phyloP scores from a whole-genome alignment of 2,888 invertebrate species.

The Pedicia rivosa region DNA sequence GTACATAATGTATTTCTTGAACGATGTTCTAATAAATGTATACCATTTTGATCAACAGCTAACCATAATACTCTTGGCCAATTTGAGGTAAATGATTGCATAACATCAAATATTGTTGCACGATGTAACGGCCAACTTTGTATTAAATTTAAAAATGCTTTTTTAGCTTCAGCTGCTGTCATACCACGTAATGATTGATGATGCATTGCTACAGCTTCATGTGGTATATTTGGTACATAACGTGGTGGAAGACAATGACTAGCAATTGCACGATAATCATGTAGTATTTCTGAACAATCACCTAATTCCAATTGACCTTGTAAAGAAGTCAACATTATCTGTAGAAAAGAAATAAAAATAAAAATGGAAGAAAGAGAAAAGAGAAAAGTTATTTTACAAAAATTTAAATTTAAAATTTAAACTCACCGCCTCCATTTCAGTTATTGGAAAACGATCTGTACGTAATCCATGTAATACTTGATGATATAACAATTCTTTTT shows the following conservation, averaged over 20 bases:
- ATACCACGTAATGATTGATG: constrained; percentile 83
- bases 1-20: constrained; percentile 79
- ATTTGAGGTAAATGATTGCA: constrained; percentile 92
- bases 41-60: constrained; percentile 82
- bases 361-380: too few species aligned
- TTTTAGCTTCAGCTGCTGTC: constrained; percentile 73
- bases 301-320: constrained; percentile 87
- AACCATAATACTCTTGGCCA: constrained; percentile 89
- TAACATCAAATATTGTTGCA: constrained; percentile 88
- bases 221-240: constrained; percentile 58
- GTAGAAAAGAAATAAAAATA: constrained; percentile 30
- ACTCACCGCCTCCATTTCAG: constrained; percentile 78
- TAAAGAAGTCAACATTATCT: constrained; percentile 79
- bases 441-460: constrained; percentile 81
- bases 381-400: too few species aligned
- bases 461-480: constrained; percentile 82
- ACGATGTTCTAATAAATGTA: constrained; percentile 77
- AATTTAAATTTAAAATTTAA: too few species aligned
- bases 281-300: constrained; percentile 54
- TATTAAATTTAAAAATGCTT: constrained; percentile 82
- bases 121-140: constrained; percentile 87
- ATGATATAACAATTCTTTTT: constrained; percentile 86
- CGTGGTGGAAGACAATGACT: constrained; percentile 72
- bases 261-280: constrained; percentile 51
- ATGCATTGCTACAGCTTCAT: constrained; percentile 76